Evolutionary conservation across 2,797 vertebrate species (phyloP).

Genomic region (Synanceia verrucosa): DNA sequence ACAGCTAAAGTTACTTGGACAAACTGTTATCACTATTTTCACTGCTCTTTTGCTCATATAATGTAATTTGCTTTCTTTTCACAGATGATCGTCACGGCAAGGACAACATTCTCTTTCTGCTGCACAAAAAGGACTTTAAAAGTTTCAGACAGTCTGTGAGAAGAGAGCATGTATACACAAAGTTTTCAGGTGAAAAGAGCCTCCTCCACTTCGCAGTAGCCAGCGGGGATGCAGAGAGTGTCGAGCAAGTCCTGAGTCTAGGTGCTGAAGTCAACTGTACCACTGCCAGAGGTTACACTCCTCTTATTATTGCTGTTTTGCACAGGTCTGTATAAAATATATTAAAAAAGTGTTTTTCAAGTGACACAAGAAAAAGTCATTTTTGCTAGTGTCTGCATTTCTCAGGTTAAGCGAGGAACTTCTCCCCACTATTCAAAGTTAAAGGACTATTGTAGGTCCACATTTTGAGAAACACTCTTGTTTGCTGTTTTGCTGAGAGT

Average conservation of each 20-base stretch:
- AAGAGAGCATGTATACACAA: constrained; percentile 68
- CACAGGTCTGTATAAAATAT: constrained; percentile 63
- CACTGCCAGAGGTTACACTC: constrained; percentile 81
- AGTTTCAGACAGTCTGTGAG: constrained; percentile 72
- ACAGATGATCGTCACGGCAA: constrained; percentile 52
- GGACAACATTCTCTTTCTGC: constrained; percentile 58
- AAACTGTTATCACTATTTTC: not conserved
- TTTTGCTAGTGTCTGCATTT: not conserved
- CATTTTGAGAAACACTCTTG: not conserved
- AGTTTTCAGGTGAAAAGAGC: constrained; percentile 73
- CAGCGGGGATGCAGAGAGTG: constrained; percentile 78
- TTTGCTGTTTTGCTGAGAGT: not conserved
- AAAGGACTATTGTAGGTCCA: not conserved
- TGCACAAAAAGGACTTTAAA: constrained; percentile 76
- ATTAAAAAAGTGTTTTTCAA: not conserved
- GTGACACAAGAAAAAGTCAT: not conserved
- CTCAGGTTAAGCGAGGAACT: not conserved
- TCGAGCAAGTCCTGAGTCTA: constrained; percentile 79
- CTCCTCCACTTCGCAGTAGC: constrained; percentile 84
- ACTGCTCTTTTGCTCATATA: not conserved
- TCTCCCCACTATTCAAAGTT: not conserved
- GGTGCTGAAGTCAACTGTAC: constrained; percentile 80
- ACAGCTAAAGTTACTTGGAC: not conserved
- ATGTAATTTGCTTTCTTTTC: constrained; percentile 22
- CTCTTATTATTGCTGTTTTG: constrained; percentile 83